Evolutionary conservation across 92 coral and sea anemone genomes (phyloP), one percentile per base, ranked within the genome.

Genomic region (Parazoanthus darwini): DNA sequence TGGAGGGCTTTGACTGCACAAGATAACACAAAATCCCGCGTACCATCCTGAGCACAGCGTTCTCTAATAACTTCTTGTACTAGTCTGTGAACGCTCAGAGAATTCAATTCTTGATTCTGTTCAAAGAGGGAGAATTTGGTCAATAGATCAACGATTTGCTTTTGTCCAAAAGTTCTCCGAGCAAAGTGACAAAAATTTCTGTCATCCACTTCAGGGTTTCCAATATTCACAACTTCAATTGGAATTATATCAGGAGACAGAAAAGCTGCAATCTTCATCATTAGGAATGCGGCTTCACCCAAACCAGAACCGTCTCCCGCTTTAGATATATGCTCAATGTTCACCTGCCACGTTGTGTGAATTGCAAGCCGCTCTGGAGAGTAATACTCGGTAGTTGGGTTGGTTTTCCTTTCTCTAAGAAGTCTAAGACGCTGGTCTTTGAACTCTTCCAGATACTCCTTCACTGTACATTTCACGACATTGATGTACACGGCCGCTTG

Each of bases 261-360:
- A 80, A 42, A 88, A 3, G 86, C 77, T 0, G 82, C 51, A n/a
- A 89, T 56, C 39, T 89, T 82, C 68, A 82, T 89, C 66, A 89
- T 75, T 5, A 88, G 58, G 8, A 82, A 0, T 1, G 90, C 54
- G 1, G 86, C 85, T 5, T 39, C 15, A 8, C 88, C 91, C 42
- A 89, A 78, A 0, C 82, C 33, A 42, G 42, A 29, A 11, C 76
- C 91, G 0, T 37, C 71, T 48, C 74, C 88, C 3, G 38, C 56
- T n/a, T 92, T 71, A 8, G 35, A 42, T 0, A 89, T 78, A 48
- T 90, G 78, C 35, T 79, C 88, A 65, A 92, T 81, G 67, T 92
- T 92, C 0, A 92, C 80, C 59, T 46, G 92, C 94, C 94, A 90
- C 1, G 92, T 92, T 18, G 94, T 90, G 15, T 86, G 89, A 15